Base-by-base conservation (phyloP, 2,888 invertebrate species). In the Drosophila cracens region DNA sequence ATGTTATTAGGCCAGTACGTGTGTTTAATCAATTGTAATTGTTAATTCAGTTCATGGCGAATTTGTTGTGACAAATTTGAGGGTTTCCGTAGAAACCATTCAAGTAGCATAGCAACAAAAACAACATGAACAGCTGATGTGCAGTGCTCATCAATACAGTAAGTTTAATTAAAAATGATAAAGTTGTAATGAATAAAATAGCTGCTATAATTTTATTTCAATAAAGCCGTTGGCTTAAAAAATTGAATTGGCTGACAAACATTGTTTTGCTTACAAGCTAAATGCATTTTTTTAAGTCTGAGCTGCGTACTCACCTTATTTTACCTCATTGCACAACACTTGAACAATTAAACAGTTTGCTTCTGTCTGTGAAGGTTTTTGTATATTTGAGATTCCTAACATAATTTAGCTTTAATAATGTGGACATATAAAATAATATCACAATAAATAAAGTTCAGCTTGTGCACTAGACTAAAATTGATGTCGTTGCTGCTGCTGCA, bases 11-110 rank as follows among this genome's bases (percentile, higher is more conserved):
- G 21, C n/a, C 46, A 43, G 54, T 57, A 67, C 64, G 60, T 69
- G 66, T 80, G 80, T 76, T 87, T 67, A 87, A 87, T 87, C 85
- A 87, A 86, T 86, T 71, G 48, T 64, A 66, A 74, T 81, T 85
- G 76, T 70, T 71, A 61, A 71, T 70, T 69, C 70, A 74, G 54
- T 21, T 59, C 62, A 72, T 76, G 56, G 66, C 60, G 48, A 66
- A n/a, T 78, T 74, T 49, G 87, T 84, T 84, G 84, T 83, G 84
- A 76, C 84, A 77, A 75, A 68, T 74, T 70, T 60, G 36, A 49
- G 56, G 16, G 78, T 82, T 74, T 34, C 66, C 82, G 33, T 80
- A 78, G 75, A 65, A 84, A 87, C 87, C 56, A 62, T 25, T 27
- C 8, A 33, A 58, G 56, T 74, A 61, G 40, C 81, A 64, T 87